Evolutionary conservation across 2,888 invertebrate genomes (phyloP), one percentile per base, ranked within the genome.

Genomic region (Calameuta idolon): DNA sequence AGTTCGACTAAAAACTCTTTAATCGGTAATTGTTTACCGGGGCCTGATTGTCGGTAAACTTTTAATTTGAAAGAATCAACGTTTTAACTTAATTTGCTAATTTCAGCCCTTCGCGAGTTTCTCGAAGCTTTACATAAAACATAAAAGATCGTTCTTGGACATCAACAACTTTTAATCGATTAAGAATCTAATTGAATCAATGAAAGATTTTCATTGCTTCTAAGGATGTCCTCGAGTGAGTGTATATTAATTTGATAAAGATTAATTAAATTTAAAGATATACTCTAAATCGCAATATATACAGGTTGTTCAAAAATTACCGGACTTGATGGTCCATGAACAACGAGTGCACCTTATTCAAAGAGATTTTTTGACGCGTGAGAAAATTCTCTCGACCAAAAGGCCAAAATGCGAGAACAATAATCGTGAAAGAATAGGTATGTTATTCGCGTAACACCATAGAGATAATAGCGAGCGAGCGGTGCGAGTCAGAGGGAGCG

Each of bases 381-480:
- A 9, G 9, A 23, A 23, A 23, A 55, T 55, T 55, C 55, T 55
- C 55, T 55, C 23, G 9, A 55, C 9, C 55, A 23, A 55, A 23
- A 5, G 1, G 55, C 9, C 23, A 55, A 55, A 37, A 37, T 15
- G 1, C 23, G 23, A 55, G 23, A 55, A 55, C 9, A 23, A 55
- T 55, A 55, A 55, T 55, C 55, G 23, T 55, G 9, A 55, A 55
- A 55, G 55, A 55, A 23, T 55, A 9, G 55, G 23, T 23, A 55
- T 40, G 40, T 23, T 40, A 55, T 55, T 55, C 55, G 55, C 55
- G 55, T 55, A 23, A 23, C 23, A 5, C 23, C 55, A 11, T 34
- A 55, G 81, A 81, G 85, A 87, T 85, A 87, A 89, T 89, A 88
- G 88, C 88, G 83, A 87, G 88, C 83, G 85, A 81, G 83, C 81